A percentile compares a stretch with the other conserved stretches of the same genome.
These are phyloP conservation scores for Boloria selene DNA, from an alignment of 2,888 invertebrate genomes.

Conservation along the genomic window DNA sequence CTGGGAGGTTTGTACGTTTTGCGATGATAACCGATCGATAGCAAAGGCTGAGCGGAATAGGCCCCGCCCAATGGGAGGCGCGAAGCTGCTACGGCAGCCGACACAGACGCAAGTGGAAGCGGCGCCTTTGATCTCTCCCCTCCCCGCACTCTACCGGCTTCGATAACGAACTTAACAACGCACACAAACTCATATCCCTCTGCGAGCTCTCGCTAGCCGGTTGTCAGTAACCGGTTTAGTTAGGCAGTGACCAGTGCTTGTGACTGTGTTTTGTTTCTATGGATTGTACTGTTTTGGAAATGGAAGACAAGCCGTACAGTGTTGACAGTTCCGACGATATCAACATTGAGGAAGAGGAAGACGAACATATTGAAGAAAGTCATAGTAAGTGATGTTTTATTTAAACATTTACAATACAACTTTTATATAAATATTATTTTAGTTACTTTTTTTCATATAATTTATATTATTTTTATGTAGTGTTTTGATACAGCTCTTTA, in stretches of 20 bases:
- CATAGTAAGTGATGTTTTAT: slow-evolving; percentile 61
- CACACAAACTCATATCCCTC: slow-evolving; percentile 78
- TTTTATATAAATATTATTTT: slow-evolving; percentile 22
- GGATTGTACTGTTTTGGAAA: slow-evolving; percentile 67
- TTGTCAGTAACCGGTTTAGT: slow-evolving; percentile 79
- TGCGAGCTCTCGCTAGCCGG: slow-evolving; percentile 78
- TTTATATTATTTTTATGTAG: background rate
- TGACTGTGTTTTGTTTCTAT: slow-evolving; percentile 67
- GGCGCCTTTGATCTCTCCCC: slow-evolving; percentile 75
- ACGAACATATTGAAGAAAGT: slow-evolving; percentile 69
- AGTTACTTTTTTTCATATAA: background rate
- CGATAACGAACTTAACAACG: slow-evolving; percentile 62
- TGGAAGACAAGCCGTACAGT: slow-evolving; percentile 80
- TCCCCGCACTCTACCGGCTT: slow-evolving; percentile 57
- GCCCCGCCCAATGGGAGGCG: slow-evolving; percentile 79
- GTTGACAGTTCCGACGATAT: slow-evolving; percentile 80
- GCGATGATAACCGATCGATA: slow-evolving; percentile 72
- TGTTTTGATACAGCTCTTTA: too few relatives aligned
- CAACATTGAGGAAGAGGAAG: slow-evolving; percentile 76
- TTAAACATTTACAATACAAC: slow-evolving; percentile 31
- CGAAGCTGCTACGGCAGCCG: slow-evolving; percentile 76
- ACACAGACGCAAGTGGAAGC: slow-evolving; percentile 71
- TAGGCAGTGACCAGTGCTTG: slow-evolving; percentile 65
- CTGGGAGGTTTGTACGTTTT: slow-evolving; percentile 58
- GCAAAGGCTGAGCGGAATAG: slow-evolving; percentile 72